These are phyloP conservation scores for Melieria omissa DNA, from an alignment of 2,888 invertebrate genomes.

Conservation along the genomic window DNA sequence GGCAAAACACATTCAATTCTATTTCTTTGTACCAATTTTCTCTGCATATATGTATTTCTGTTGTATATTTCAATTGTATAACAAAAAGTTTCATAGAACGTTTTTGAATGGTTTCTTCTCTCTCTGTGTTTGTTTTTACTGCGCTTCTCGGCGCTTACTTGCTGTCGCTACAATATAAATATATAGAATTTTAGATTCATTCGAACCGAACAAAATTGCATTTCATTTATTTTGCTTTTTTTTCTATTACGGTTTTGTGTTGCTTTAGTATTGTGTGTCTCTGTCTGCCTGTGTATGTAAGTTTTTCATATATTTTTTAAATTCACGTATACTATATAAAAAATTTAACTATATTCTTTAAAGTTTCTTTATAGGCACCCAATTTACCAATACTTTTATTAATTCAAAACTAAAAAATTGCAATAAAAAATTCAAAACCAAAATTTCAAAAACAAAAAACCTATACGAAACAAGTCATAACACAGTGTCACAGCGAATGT, in stretches of 20 bases:
- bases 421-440: neutral
- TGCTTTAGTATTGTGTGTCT: slow-evolving; percentile 28
- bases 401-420: slow-evolving; percentile 34
- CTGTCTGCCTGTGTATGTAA: slow-evolving; percentile 42
- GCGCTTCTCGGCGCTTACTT: slow-evolving; percentile 25
- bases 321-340: slow-evolving; percentile 47
- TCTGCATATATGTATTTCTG: neutral
- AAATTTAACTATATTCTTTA: slow-evolving; percentile 61
- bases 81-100: slow-evolving; percentile 62
- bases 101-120: slow-evolving; percentile 64
- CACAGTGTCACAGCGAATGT: too few species aligned
- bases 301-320: slow-evolving; percentile 42
- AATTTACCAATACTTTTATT: slow-evolving; percentile 62
- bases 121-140: slow-evolving; percentile 44
- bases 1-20: too few species aligned
- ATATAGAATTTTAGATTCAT: too few species aligned
- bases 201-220: too few species aligned
- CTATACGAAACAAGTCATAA: too few species aligned
- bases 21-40: neutral
- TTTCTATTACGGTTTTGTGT: slow-evolving; percentile 32
- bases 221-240: slow-evolving; percentile 28
- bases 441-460: neutral
- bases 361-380: slow-evolving; percentile 64
- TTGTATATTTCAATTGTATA: slow-evolving; percentile 5
- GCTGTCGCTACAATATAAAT: too few species aligned